These are phyloP conservation scores for Cantharis nigra DNA, from an alignment of 2,888 invertebrate genomes.

Conservation along the genomic window DNA sequence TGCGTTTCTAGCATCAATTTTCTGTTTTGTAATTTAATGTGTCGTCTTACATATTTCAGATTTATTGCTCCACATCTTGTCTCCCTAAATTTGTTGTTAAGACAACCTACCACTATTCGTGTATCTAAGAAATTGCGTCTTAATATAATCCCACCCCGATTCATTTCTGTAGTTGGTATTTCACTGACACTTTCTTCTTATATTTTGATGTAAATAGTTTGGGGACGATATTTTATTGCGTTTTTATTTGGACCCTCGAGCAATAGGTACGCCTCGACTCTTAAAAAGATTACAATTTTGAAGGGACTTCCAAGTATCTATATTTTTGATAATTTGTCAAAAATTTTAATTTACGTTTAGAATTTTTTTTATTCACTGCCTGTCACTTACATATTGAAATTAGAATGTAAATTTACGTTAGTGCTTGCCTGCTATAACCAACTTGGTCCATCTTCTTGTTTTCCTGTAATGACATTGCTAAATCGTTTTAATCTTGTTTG, in stretches of 20 bases:
- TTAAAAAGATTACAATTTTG: background rate
- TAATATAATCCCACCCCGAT: constrained; percentile 16
- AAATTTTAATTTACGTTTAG: background rate
- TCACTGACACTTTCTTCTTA: background rate
- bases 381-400: background rate
- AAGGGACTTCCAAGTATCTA: background rate
- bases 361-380: background rate
- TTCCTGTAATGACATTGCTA: constrained; percentile 29
- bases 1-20: constrained; percentile 45
- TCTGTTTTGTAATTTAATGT: constrained; percentile 45
- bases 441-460: constrained; percentile 29
- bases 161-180: background rate
- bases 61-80: constrained; percentile 38
- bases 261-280: background rate
- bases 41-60: constrained; percentile 48
- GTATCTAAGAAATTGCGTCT: constrained; percentile 24
- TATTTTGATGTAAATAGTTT: constrained; percentile 2
- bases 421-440: background rate
- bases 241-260: background rate
- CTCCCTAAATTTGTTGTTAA: constrained; percentile 27
- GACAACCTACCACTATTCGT: constrained; percentile 26
- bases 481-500: constrained; percentile 33
- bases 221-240: background rate
- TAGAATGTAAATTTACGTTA: constrained; percentile 10
- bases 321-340: background rate